These are phyloP conservation scores for Verasper variegatus DNA, from an alignment of 2,113 vertebrate genomes.

Conservation along the genomic window DNA sequence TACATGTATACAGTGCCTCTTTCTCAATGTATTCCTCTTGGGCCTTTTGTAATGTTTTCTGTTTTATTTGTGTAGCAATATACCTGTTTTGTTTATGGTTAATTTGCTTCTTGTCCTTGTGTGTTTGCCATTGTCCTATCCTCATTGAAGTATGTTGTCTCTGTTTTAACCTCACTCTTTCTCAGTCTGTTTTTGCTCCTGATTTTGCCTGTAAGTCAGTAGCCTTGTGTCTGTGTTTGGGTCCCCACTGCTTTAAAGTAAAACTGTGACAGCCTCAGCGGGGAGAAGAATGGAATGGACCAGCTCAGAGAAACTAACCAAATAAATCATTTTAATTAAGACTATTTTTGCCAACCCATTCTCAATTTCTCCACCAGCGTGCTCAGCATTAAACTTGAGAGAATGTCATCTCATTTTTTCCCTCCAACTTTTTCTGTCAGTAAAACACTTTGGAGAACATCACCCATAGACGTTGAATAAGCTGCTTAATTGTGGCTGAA, in stretches of 20 bases:
- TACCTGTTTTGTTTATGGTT: too few relatives aligned
- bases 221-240: background rate
- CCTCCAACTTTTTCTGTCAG: background rate
- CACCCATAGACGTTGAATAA: background rate
- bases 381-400: background rate
- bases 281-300: background rate
- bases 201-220: background rate
- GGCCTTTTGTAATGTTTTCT: background rate
- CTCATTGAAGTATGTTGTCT: background rate
- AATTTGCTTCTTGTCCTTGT: background rate
- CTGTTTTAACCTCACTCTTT: background rate
- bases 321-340: slow-evolving; percentile 47
- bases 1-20: background rate
- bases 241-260: background rate
- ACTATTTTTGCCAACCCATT: background rate
- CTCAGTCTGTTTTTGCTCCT: background rate
- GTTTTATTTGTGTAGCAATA: background rate
- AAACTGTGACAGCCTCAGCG: background rate
- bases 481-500: slow-evolving; percentile 17
- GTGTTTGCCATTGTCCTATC: background rate
- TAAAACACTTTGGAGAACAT: slow-evolving; percentile 1
- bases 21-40: background rate
- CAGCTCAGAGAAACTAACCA: background rate
- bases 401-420: background rate
- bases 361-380: background rate